These are phyloP conservation scores for Phycodurus eques DNA, from an alignment of 2,113 vertebrate species.

Conservation along the genomic window DNA sequence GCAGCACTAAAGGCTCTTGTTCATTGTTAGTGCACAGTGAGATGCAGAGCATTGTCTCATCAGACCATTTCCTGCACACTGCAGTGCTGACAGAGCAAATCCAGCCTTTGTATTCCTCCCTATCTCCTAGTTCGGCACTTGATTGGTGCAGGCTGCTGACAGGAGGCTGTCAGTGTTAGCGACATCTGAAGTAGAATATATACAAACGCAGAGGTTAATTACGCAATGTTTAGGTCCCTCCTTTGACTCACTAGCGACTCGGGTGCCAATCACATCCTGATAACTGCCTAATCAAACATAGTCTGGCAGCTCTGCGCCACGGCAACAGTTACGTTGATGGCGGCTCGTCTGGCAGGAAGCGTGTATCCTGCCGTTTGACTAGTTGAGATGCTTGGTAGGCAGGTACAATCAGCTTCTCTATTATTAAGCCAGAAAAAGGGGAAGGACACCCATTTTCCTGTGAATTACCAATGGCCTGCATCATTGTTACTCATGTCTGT, in stretches of 20 bases:
- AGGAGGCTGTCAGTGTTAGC: conserved; percentile 52
- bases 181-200: conserved; percentile 52
- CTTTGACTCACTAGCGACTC: conserved; percentile 35
- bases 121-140: conserved; percentile 42
- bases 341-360: conserved; percentile 60
- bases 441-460: conserved; percentile 38
- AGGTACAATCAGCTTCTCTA: conserved; percentile 26
- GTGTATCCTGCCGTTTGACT: conserved; percentile 68
- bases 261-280: conserved; percentile 43
- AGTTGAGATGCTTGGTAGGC: conserved; percentile 66
- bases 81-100: conserved; percentile 57
- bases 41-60: conserved; percentile 43
- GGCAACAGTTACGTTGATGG: conserved; percentile 69
- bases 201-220: conserved; percentile 66
- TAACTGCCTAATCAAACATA: conserved; percentile 56
- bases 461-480: conserved; percentile 45
- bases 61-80: conserved; percentile 42
- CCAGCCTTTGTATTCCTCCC: conserved; percentile 46
- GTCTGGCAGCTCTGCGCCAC: conserved; percentile 54
- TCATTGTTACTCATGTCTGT: conserved; percentile 31
- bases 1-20: conserved; percentile 25
- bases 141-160: conserved; percentile 58
- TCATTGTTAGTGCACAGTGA: conserved; percentile 39
- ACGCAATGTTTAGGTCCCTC: conserved; percentile 52
- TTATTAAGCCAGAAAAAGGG: conserved; percentile 53